Base-by-base conservation (phyloP, 2,797 vertebrate genomes). In the Adrianichthys oophorus region DNA sequence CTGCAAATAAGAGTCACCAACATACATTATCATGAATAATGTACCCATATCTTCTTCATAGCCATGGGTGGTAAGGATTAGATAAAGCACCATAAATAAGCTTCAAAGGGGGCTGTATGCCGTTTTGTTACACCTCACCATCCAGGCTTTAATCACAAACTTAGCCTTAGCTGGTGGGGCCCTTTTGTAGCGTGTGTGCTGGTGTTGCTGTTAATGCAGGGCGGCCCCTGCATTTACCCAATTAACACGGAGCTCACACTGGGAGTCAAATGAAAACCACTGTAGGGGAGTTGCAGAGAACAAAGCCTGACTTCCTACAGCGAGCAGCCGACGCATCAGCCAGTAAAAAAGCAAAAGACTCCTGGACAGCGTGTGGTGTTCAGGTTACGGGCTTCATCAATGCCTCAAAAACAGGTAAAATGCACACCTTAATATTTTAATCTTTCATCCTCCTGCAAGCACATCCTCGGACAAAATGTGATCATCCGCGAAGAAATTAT, bases 1-100 rank as follows among this genome's bases (percentile, higher is more conserved):
- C 87, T 91, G 79, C 86, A 91, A 45, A 45, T 90, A 89, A 74
- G 82, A 87, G 78, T 85, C 74, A 74, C 71, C 68, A 76, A 83
- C 84, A 90, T 90, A 89, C 81, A 89, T 90, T 88, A 90, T 85
- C 77, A 87, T 91, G 87, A 89, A 91, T 91, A 91, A 91, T 90
- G 86, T 86, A 86, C 89, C 79, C 82, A 83, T 87, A 88, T 88
- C 86, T 88, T 69, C 60, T 79, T 64, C 70, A 82, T 85, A 90
- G 89, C 89, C 87, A 86, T 76, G 83, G 89, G 89, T 86, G 88
- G 87, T 85, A 72, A 66, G 85, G 80, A 89, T 88, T 85, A 87
- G 82, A 91, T 88, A 87, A 89, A 89, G 81, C 86, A 62, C 80
- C 85, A 84, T 90, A 90, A 91, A 92, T 89, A 92, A 85, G 87